Percentiles rank a stretch among this genome's conserved stretches.
Evolutionary conservation across 2,113 vertebrate species (phyloP).

Genomic region (Caretta caretta): DNA sequence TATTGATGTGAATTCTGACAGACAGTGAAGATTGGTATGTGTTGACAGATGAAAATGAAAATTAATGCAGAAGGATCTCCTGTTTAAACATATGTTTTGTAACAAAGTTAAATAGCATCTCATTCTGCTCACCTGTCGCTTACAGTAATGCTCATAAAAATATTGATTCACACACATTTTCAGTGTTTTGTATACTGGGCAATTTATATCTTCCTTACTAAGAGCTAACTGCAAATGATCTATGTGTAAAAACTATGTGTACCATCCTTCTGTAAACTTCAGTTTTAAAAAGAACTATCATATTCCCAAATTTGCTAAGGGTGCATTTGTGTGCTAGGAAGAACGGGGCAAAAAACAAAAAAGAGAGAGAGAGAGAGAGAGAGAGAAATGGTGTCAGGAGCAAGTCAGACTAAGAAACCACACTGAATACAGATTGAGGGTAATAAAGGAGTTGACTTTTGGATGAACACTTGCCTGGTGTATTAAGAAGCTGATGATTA

Average conservation of each 20-base stretch:
- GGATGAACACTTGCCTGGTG: background rate
- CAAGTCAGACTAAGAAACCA: background rate
- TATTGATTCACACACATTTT: slow-evolving; percentile 35
- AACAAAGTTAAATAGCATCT: background rate
- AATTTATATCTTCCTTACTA: slow-evolving; percentile 56
- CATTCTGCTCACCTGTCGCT: background rate
- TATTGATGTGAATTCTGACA: background rate
- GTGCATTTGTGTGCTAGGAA: background rate
- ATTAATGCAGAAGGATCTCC: slow-evolving; percentile 35
- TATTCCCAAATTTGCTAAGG: background rate
- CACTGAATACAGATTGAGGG: background rate
- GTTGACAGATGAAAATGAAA: background rate
- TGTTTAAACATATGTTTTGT: slow-evolving; percentile 16
- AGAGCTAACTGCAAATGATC: slow-evolving; percentile 61
- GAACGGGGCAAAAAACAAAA: background rate
- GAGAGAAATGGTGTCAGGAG: fast-evolving
- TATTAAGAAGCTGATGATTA: background rate
- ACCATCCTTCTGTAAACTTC: background rate
- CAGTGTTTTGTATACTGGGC: slow-evolving; percentile 59
- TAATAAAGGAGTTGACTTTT: background rate
- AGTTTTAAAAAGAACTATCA: background rate
- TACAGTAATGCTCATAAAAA: slow-evolving; percentile 2
- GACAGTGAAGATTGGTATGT: background rate
- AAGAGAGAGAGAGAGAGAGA: too few species aligned
- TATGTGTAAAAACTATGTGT: slow-evolving; percentile 31